Percentiles rank a stretch among this genome's conserved stretches.
Evolutionary conservation across 2,888 invertebrate species (phyloP).

Genomic region (Tuberolachnus salignus): DNA sequence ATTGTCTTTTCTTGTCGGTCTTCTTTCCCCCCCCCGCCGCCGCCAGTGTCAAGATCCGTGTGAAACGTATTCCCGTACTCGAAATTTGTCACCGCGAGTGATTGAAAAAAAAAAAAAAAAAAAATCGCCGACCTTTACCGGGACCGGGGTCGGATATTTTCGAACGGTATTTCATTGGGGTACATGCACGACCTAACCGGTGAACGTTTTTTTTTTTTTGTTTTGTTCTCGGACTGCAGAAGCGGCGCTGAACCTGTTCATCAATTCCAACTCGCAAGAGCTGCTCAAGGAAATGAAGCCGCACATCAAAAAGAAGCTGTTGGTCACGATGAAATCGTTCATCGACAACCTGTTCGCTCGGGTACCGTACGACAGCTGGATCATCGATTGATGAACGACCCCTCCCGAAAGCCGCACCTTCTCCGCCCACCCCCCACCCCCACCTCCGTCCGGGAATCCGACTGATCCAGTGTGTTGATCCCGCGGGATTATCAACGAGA

Average conservation of each 20-base stretch:
- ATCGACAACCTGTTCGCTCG: constrained; percentile 76
- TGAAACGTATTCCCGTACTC: too few relatives aligned
- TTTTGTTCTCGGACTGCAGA: constrained; percentile 66
- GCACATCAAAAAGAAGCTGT: constrained; percentile 76
- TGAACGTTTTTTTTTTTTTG: background rate
- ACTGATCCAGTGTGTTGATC: background rate
- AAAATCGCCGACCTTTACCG: too few relatives aligned
- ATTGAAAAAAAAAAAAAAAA: too few relatives aligned
- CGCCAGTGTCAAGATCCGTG: too few relatives aligned
- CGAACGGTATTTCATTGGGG: too few relatives aligned
- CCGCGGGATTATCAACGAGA: background rate
- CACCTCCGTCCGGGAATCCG: background rate
- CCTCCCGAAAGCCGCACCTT: too few relatives aligned
- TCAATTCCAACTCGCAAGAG: constrained; percentile 84
- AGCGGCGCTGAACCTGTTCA: constrained; percentile 83
- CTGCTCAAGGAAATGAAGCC: constrained; percentile 87
- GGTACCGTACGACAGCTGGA: constrained; percentile 81
- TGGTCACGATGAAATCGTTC: constrained; percentile 77
- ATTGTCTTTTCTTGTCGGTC: too few relatives aligned
- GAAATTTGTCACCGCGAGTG: too few relatives aligned
- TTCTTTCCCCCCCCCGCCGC: too few relatives aligned
- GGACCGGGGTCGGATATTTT: too few relatives aligned
- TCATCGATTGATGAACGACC: constrained; percentile 64
- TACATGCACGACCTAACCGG: too few relatives aligned
- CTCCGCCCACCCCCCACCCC: background rate